These are phyloP conservation scores for Scytalopus superciliaris DNA, from an alignment of 2,113 vertebrate species.

Conservation along the genomic window DNA sequence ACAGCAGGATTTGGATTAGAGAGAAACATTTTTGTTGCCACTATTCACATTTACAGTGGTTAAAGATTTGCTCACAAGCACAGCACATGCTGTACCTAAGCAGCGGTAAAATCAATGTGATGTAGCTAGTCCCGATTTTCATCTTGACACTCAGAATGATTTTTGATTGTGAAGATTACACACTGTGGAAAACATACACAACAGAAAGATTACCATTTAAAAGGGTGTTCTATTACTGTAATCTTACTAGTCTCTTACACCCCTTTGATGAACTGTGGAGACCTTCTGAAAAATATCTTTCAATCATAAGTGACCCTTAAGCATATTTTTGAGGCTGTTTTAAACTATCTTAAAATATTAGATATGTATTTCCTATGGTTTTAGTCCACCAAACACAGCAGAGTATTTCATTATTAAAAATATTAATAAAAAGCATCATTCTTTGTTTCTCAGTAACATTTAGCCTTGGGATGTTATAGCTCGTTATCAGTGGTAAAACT, in stretches of 20 bases:
- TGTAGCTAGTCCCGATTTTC: conserved; percentile 33
- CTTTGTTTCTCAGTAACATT: background rate
- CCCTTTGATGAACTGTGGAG: background rate
- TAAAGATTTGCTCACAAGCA: background rate
- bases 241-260: background rate
- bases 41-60: background rate
- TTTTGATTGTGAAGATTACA: conserved; percentile 8
- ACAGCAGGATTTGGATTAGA: background rate
- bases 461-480: background rate
- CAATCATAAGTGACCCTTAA: background rate
- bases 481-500: background rate
- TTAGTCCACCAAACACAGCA: background rate
- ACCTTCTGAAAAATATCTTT: background rate
- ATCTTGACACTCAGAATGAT: background rate
- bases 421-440: background rate
- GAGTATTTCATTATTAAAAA: background rate
- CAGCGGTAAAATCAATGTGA: conserved; percentile 25
- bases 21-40: background rate
- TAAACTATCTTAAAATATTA: background rate
- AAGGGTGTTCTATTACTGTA: background rate
- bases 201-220: background rate
- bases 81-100: background rate
- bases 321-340: background rate
- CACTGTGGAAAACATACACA: background rate
- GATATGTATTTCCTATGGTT: background rate